Evolutionary conservation across 1,140 invertebrate species (phyloP), one percentile per base, ranked within the genome.

Genomic region (Aphelenchoides besseyi): DNA sequence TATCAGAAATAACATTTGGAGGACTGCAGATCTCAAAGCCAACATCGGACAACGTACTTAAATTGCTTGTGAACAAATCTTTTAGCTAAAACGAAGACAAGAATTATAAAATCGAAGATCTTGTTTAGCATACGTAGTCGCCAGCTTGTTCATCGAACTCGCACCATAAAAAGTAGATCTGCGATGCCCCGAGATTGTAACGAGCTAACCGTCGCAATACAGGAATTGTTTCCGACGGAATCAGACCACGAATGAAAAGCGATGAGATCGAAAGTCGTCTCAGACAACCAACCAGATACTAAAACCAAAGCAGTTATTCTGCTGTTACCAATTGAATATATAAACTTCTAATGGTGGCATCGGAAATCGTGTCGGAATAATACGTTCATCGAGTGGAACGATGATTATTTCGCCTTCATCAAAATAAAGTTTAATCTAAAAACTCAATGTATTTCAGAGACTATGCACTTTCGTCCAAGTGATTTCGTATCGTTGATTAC

Each of bases 91-190:
- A n/a, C 18, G 37, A 35, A 70, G 36, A 64, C 76, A 12, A 12
- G 29, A 72, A 29, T 3, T 70, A 72, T n/a, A 72, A 69, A n/a
- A 30, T 32, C 1, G 16, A 66, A 53, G n/a, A 23, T 1, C 63
- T 28, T 59, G 18, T 28, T 59, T n/a, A n/a, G n/a, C n/a, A n/a
- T 59, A 73, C 71, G 32, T 68, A 71, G 69, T 73, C 57, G 16
- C 48, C 74, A 1, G 71, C 73, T 28, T 62, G 16, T 30, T 26
- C 23, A 70, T 73, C 71, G 33, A 73, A 73, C 26, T 75, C 71
- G 35, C 71, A 73, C 71, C 71, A 73, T 28, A 73, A 55, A 55
- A 73, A 73, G 71, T 77, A 76, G 0, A 73, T 73, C 59, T 73
- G 71, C 16, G n/a, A 26, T 5, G 55, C 33, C n/a, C 26, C 30